phyloP scores from a whole-genome alignment of 1,140 invertebrate genomes.

The Micrasema minimum region DNA sequence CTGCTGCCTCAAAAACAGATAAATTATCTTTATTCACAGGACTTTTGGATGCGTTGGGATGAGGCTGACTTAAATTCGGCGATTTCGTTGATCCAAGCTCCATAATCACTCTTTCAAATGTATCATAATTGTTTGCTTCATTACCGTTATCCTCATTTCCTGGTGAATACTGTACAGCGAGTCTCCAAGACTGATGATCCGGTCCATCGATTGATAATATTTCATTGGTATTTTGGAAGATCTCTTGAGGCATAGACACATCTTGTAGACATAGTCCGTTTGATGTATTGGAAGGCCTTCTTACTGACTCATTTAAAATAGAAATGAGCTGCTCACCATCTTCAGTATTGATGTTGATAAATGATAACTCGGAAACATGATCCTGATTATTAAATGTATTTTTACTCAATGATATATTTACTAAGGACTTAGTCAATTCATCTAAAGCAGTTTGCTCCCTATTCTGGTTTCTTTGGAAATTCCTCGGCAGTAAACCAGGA shows the following conservation, averaged over 20 bases:
- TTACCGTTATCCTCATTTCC: neutral
- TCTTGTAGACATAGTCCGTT: neutral
- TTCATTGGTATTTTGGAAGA: slow-evolving; percentile 6
- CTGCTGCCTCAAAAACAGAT: neutral
- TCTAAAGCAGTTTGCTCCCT: slow-evolving; percentile 3
- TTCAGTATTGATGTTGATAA: slow-evolving; percentile 10
- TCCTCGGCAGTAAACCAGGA: neutral
- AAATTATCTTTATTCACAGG: slow-evolving; percentile 1
- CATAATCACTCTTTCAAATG: slow-evolving; percentile 18
- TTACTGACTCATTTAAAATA: slow-evolving; percentile 17
- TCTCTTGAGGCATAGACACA: neutral
- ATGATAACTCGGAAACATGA: slow-evolving; percentile 21
- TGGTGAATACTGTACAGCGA: slow-evolving; percentile 16
- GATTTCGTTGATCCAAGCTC: neutral
- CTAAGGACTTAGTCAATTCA: slow-evolving; percentile 11
- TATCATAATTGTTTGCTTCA: slow-evolving; percentile 1
- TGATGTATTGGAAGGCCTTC: neutral
- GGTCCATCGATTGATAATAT: slow-evolving; percentile 1
- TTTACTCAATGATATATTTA: slow-evolving; percentile 13
- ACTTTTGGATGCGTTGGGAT: no score
- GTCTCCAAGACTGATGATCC: neutral
- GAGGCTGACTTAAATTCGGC: neutral
- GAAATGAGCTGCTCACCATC: slow-evolving; percentile 2
- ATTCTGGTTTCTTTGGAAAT: neutral
- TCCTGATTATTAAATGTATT: neutral